These are phyloP conservation scores for Panurus biarmicus DNA, from an alignment of 2,113 vertebrate genomes.

Conservation along the genomic window DNA sequence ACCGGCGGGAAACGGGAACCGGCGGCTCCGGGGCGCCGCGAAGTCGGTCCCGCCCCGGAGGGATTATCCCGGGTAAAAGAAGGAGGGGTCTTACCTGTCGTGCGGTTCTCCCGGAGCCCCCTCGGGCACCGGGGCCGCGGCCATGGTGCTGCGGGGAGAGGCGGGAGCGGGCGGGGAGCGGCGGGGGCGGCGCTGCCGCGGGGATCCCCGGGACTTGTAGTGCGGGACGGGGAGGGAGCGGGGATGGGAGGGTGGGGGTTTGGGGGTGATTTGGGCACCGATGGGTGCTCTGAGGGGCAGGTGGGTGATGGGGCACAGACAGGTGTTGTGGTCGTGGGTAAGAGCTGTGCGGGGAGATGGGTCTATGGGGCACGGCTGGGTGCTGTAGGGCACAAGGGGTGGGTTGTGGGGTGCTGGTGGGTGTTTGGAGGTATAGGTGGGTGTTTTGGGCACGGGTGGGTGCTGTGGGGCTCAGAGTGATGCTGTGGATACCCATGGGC, in stretches of 20 bases:
- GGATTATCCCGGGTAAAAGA: not conserved
- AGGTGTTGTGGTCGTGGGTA: not conserved
- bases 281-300: not conserved
- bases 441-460: not conserved
- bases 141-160: constrained; percentile 2
- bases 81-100: not conserved
- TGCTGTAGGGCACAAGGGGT: not conserved
- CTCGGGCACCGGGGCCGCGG: constrained; percentile 14
- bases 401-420: not conserved
- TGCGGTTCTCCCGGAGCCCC: not conserved
- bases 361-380: not conserved
- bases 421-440: not conserved
- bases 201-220: constrained; percentile 31
- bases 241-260: rapidly evolving
- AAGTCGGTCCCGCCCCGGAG: not conserved
- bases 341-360: not conserved
- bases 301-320: not conserved
- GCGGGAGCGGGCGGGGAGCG: not conserved
- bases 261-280: rapidly evolving
- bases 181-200: not conserved
- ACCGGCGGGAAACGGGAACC: not conserved
- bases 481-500: not conserved
- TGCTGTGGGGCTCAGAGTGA: not conserved
- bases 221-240: not conserved
- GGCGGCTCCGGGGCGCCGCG: not conserved